Evolutionary conservation across 23 tunicate species (phyloP).

Genomic region (Trididemnum nubilum): DNA sequence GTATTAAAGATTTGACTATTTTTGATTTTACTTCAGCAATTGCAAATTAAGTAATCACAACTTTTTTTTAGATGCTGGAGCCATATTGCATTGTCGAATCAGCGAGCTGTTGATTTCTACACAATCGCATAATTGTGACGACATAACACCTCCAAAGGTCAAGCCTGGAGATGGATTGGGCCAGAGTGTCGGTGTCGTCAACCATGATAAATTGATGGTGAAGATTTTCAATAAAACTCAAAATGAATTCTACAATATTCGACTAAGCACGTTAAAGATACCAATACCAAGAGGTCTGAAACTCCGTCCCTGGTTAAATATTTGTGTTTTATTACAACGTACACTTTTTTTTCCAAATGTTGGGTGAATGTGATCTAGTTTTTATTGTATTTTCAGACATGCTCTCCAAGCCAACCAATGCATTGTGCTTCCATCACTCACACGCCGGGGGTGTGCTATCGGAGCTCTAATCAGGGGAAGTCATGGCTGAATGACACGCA

Average conservation of each 20-base stretch:
- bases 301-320: too few relatives aligned
- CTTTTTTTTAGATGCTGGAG: background rate
- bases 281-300: too few relatives aligned
- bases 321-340: too few relatives aligned
- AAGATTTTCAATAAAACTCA: too few relatives aligned
- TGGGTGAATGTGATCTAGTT: too few relatives aligned
- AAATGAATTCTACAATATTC: too few relatives aligned
- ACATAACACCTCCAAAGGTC: background rate
- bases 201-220: background rate
- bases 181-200: background rate
- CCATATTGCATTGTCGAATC: background rate
- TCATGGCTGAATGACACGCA: background rate
- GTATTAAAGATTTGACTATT: too few relatives aligned
- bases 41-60: too few relatives aligned
- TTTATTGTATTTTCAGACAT: background rate
- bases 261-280: too few relatives aligned
- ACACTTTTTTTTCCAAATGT: too few relatives aligned
- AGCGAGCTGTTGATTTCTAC: background rate
- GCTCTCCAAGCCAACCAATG: background rate
- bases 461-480: background rate
- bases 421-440: background rate
- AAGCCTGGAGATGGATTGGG: conserved; percentile 1
- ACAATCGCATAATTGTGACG: background rate
- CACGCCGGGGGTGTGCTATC: conserved; percentile 1
- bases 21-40: too few relatives aligned